Base-by-base conservation (phyloP, 2,888 invertebrate species). In the Xanthorhoe spadicearia region DNA sequence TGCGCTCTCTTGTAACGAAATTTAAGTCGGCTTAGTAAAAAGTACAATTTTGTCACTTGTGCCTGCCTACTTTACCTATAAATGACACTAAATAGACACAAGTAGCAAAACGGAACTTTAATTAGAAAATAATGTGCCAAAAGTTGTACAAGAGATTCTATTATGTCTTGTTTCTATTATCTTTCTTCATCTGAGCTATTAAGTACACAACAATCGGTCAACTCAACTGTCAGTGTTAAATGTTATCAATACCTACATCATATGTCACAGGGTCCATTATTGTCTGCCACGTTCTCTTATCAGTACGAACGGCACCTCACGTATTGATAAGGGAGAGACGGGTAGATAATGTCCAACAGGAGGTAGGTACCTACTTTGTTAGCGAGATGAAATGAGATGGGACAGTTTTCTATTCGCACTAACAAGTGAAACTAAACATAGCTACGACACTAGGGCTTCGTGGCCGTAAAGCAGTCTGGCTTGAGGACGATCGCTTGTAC, bases 251-350 rank as follows among this genome's bases (percentile, higher is more conserved):
- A 51, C 49, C 13, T 43, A 43, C 38, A 43, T 70, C 67, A 69
- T 64, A 50, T 58, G 68, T 53, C 61, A 55, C 60, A 74, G 66
- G 60, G 71, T 63, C 55, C 72, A 69, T 2, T 66, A 69, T 72
- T 65, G 70, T 19, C 13, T 56, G 50, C 19, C 64, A 32, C 46
- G 56, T 55, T 51, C 56, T 9, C 68, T 71, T 74, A 74, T 74
- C 74, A 48, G 59, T 53, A 74, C 69, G 61, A 57, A 66, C 65
- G 69, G 46, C 67, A 68, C 68, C 65, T 69, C 61, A 74, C 71
- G 74, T 69, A 75, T 46, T 61, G 72, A 68, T 64, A 62, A 65
- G 55, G 55, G 32, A 68, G 43, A 38, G 68, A 66, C 63, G 63
- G 49, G 38, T 35, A 57, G 68, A 65, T 66, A 56, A 51, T 10